phyloP scores from a whole-genome alignment of 2,888 invertebrate genomes.

The Arctia plantaginis region DNA sequence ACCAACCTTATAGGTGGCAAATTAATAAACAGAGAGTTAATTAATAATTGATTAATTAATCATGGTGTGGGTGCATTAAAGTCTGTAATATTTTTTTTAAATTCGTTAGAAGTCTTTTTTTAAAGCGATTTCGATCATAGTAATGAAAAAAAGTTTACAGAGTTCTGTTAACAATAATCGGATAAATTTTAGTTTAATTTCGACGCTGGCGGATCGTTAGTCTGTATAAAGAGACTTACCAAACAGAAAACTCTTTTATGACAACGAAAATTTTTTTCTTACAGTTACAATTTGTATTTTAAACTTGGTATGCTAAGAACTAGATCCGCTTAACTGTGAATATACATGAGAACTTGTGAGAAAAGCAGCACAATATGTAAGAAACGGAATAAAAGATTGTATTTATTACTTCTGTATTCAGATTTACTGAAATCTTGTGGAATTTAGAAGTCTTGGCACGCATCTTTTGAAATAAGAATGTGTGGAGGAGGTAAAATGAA shows the following conservation, averaged over 20 bases:
- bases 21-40: no score
- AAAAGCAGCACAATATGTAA: neutral
- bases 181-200: neutral
- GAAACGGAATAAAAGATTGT: neutral
- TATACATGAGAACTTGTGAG: conserved; percentile 2
- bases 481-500: neutral
- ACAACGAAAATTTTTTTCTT: neutral
- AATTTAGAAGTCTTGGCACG: neutral
- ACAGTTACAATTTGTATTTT: neutral
- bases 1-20: no score
- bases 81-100: no score
- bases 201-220: neutral
- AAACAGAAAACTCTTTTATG: neutral
- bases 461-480: neutral
- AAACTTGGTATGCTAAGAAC: neutral
- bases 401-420: neutral
- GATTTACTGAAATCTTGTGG: neutral
- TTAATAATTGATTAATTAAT: no score
- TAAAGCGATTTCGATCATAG: neutral
- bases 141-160: no score
- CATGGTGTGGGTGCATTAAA: no score
- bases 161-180: no score
- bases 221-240: neutral
- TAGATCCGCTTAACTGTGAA: neutral
- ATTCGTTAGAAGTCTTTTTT: neutral